Percentiles rank a stretch among this genome's conserved stretches.
Conservation (phyloP, 2,113 vertebrate genomes). For the Cromileptes altivelis region DNA sequence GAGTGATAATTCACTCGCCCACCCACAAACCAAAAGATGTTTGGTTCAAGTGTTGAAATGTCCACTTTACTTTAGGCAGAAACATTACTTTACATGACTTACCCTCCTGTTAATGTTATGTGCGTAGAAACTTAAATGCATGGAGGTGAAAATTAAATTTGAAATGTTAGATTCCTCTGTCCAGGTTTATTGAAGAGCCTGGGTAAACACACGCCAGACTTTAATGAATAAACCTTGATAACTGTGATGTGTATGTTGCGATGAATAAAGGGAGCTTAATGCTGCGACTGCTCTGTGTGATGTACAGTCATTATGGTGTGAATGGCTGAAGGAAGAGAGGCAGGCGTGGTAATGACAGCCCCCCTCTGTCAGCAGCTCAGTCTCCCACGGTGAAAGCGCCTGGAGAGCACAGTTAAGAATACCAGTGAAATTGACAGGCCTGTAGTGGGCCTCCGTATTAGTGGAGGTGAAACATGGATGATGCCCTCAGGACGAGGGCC, state of each 20-base stretch:
- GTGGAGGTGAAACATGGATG: slow-evolving; percentile 56
- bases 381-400: slow-evolving; percentile 74
- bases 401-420: slow-evolving; percentile 66
- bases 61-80: slow-evolving; percentile 35
- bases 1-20: slow-evolving; percentile 52
- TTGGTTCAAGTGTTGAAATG: slow-evolving; percentile 58
- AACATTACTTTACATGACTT: slow-evolving; percentile 26
- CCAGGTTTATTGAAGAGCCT: slow-evolving; percentile 26
- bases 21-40: slow-evolving; percentile 58
- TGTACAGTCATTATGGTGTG: slow-evolving; percentile 44
- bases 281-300: slow-evolving; percentile 31
- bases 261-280: slow-evolving; percentile 16
- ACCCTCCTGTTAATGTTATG: slow-evolving; percentile 32
- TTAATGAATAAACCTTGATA: slow-evolving; percentile 16
- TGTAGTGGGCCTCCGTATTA: slow-evolving; percentile 62
- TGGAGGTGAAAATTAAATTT: slow-evolving; percentile 22
- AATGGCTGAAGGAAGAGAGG: slow-evolving; percentile 53
- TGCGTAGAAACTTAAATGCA: not conserved
- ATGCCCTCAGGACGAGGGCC: slow-evolving; percentile 72
- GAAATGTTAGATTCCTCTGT: slow-evolving; percentile 25
- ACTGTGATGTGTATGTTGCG: slow-evolving; percentile 34
- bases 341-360: slow-evolving; percentile 59
- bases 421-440: slow-evolving; percentile 74
- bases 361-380: slow-evolving; percentile 59
- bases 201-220: slow-evolving; percentile 31